Base-by-base conservation (phyloP, 2,888 invertebrate species). In the Odontomyia ornata region DNA sequence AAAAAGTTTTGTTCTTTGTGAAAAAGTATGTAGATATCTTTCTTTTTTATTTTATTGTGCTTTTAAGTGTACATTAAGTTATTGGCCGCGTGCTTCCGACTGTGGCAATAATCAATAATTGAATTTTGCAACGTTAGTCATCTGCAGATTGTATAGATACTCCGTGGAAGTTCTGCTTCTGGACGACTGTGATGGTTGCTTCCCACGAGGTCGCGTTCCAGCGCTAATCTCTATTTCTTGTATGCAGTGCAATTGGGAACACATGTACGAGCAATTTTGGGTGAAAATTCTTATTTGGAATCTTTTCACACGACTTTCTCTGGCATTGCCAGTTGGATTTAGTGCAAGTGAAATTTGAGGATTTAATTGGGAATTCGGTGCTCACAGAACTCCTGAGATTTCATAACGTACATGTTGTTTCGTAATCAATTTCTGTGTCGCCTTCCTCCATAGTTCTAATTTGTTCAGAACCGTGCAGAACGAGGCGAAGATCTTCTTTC, bases 1-100 rank as follows among this genome's bases (percentile, higher is more conserved):
- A 13, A 9, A 67, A 69, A 69, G 30, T 43, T 47, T 43, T 69
- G 43, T 69, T 69, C 18, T 30, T 47, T 47, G 69, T 69, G 69
- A 23, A 47, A 69, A 69, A 69, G 69, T 69, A 69, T 25, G 69
- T 69, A 47, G n/a, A n/a, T n/a, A n/a, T n/a, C n/a, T n/a, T n/a
- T n/a, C 46, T 47, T 25, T 69, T 21, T 25, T 7, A 1, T 13
- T 28, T 21, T 21, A 4, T 5, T 36, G 5, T 18, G 21, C 57
- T 18, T 18, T 52, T 9, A 52, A 15, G 15, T 52, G 7, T 43
- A 43, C 43, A 43, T 52, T 15, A 52, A 18, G 4, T 52, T 18
- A 52, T 9, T 9, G 4, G 52, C 18, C 15, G 52, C n/a, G n/a
- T n/a, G n/a, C n/a, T n/a, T n/a, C n/a, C n/a, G n/a, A n/a, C n/a